Conservation (phyloP, 1,140 invertebrate species). For the Drosophila virilis region DNA sequence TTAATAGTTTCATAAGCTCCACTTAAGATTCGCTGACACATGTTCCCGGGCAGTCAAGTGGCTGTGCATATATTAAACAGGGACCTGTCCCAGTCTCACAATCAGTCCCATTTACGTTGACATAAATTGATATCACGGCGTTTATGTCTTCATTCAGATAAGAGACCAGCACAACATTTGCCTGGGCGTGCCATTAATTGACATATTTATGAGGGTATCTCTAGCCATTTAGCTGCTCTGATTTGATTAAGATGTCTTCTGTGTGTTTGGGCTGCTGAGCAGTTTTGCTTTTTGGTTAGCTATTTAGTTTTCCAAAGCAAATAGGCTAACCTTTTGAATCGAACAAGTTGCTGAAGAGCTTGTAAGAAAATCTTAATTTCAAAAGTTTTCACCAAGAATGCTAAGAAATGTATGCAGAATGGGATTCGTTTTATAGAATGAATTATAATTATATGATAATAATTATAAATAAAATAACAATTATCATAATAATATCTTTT, state of each 20-base stretch:
- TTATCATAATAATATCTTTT: too few species aligned
- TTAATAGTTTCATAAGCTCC: constrained; percentile 84
- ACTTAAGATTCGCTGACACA: constrained; percentile 84
- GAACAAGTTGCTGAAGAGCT: neutral
- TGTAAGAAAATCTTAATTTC: too few species aligned
- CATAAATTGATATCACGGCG: constrained; percentile 81
- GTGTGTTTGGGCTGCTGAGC: constrained; percentile 2
- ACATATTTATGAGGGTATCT: constrained; percentile 80
- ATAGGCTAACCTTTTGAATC: neutral
- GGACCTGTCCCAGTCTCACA: constrained; percentile 7
- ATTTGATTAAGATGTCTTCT: constrained; percentile 69
- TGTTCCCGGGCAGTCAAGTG: constrained; percentile 66
- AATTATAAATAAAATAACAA: too few species aligned
- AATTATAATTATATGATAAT: too few species aligned
- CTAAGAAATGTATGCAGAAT: too few species aligned
- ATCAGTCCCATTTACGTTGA: constrained; percentile 66
- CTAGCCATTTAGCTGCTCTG: constrained; percentile 50
- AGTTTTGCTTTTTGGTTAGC: neutral
- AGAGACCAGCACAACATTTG: constrained; percentile 34
- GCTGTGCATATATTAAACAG: constrained; percentile 66
- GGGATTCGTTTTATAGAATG: too few species aligned
- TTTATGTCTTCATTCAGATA: constrained; percentile 81
- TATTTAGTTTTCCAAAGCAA: constrained; percentile 4
- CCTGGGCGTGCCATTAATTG: constrained; percentile 68
- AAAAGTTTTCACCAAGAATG: too few species aligned